Evolutionary conservation across 2,797 vertebrate species (phyloP).

Genomic region (Mionectes olivaceus): DNA sequence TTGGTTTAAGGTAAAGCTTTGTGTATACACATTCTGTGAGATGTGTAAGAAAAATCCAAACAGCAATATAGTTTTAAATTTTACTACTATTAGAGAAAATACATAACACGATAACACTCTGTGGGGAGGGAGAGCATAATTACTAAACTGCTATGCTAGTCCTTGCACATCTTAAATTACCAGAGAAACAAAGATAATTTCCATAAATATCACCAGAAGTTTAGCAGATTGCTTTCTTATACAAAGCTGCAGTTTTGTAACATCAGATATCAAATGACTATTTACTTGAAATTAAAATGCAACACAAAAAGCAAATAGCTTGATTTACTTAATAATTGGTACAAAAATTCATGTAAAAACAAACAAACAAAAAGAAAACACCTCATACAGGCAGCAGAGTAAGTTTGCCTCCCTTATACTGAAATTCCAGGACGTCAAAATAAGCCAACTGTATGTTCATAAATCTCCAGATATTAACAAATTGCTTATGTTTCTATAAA

Average conservation of each 20-base stretch:
- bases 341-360: background rate
- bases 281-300: background rate
- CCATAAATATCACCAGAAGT: constrained; percentile 7
- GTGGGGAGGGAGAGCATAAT: background rate
- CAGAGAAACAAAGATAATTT: background rate
- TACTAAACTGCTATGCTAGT: background rate
- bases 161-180: background rate
- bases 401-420: constrained; percentile 2
- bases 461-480: background rate
- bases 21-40: background rate
- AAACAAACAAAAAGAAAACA: constrained; percentile 41
- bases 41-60: background rate
- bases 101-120: background rate
- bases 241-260: background rate
- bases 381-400: background rate
- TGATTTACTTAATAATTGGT: background rate
- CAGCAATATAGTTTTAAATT: background rate
- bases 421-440: constrained; percentile 8
- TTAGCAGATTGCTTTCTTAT: background rate
- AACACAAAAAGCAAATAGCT: background rate
- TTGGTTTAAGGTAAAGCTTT: background rate
- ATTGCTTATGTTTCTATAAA: background rate
- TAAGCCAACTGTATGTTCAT: background rate
- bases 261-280: background rate
- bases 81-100: background rate